Conservation (phyloP, 2,888 invertebrate genomes). For the Stenodera caucasica region DNA sequence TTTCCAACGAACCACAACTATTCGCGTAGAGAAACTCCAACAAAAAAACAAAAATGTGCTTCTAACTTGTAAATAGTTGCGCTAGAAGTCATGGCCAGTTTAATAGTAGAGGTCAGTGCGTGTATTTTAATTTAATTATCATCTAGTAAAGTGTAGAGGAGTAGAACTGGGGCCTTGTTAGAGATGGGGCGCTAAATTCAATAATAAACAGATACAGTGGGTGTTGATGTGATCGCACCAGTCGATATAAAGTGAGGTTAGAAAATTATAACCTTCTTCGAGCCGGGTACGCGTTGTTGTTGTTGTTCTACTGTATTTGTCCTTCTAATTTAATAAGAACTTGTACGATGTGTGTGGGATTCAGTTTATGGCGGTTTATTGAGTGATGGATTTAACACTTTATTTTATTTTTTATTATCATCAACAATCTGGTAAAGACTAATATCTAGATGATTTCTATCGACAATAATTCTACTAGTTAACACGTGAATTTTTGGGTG, state of each 20-base stretch:
- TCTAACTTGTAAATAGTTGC: too few relatives aligned
- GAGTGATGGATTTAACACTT: constrained; percentile 38
- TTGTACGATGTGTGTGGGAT: constrained; percentile 43
- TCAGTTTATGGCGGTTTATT: constrained; percentile 34
- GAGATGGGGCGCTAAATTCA: constrained; percentile 40
- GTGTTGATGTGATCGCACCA: constrained; percentile 8
- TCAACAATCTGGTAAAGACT: constrained; percentile 13
- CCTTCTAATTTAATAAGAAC: constrained; percentile 28
- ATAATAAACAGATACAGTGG: constrained; percentile 38
- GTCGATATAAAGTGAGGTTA: not conserved
- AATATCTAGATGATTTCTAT: not conserved
- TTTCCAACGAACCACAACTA: not conserved
- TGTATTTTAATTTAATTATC: constrained; percentile 4
- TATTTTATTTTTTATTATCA: constrained; percentile 32
- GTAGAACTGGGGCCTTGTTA: constrained; percentile 48
- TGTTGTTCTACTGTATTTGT: constrained; percentile 32
- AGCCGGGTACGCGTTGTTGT: constrained; percentile 29
- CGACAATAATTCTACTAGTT: not conserved
- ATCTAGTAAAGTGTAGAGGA: not conserved
- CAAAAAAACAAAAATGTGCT: not conserved
- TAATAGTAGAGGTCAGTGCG: not conserved
- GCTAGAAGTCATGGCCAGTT: not conserved
- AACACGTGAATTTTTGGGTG: not conserved
- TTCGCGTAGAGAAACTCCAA: not conserved
- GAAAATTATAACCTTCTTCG: not conserved